phyloP scores from a whole-genome alignment of 2,113 vertebrate genomes.

The Romanogobio albipinnatus region DNA sequence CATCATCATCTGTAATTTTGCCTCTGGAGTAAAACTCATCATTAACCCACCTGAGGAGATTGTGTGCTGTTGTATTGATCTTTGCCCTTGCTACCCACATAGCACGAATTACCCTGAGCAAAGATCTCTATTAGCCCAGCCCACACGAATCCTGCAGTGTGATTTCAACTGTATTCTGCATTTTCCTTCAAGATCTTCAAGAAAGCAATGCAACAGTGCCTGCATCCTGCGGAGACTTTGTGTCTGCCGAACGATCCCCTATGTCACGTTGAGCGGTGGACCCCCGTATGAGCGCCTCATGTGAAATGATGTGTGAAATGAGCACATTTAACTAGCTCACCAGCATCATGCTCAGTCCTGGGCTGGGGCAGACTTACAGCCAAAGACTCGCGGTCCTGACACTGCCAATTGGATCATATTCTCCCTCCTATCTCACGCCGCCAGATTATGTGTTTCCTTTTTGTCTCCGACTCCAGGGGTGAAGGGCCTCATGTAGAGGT shows the following conservation, averaged over 20 bases:
- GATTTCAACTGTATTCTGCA: slow-evolving; percentile 13
- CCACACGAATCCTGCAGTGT: slow-evolving; percentile 4
- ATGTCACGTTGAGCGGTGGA: slow-evolving; percentile 62
- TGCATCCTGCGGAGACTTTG: slow-evolving; percentile 50
- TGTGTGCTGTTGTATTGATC: slow-evolving; percentile 37
- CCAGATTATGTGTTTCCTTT: slow-evolving; percentile 38
- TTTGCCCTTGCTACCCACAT: slow-evolving; percentile 28
- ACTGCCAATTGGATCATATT: slow-evolving; percentile 56
- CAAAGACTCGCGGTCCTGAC: slow-evolving; percentile 58
- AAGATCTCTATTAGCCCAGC: slow-evolving; percentile 30
- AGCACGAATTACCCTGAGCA: slow-evolving; percentile 4
- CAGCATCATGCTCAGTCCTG: slow-evolving; percentile 72
- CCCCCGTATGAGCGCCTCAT: slow-evolving; percentile 66
- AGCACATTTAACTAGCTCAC: slow-evolving; percentile 74
- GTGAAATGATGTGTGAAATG: slow-evolving; percentile 80
- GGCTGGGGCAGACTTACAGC: slow-evolving; percentile 65
- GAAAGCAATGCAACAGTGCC: background rate
- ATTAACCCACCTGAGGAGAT: slow-evolving; percentile 40
- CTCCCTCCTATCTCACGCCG: background rate
- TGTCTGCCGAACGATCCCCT: slow-evolving; percentile 64
- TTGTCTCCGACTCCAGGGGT: slow-evolving; percentile 33
- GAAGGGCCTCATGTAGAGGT: slow-evolving; percentile 18
- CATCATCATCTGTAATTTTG: slow-evolving; percentile 14
- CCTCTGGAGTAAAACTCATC: slow-evolving; percentile 35
- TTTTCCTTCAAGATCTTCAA: background rate